Percentiles rank a stretch among this genome's conserved stretches.
These are phyloP conservation scores for Amphipoea oculea DNA, from an alignment of 2,888 invertebrate species.

Conservation along the genomic window DNA sequence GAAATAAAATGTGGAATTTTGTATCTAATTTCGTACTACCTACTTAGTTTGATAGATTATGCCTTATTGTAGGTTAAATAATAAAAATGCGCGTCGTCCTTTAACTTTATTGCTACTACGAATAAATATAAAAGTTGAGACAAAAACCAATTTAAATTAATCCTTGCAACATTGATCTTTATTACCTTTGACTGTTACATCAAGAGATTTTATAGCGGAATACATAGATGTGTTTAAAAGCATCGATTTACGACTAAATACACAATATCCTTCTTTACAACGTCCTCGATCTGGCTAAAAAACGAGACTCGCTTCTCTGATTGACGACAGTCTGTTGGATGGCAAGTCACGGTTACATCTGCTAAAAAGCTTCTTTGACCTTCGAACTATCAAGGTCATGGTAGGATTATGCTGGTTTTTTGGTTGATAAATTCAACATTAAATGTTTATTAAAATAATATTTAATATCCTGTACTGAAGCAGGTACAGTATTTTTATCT, in stretches of 20 bases:
- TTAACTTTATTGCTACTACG: background rate
- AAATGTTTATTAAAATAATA: background rate
- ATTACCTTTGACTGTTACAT: slow-evolving; percentile 63
- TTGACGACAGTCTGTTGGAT: background rate
- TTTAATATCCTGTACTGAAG: background rate
- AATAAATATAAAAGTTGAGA: slow-evolving; percentile 23
- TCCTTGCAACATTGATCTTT: slow-evolving; percentile 53
- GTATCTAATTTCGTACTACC: background rate
- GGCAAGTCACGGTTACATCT: slow-evolving; percentile 12
- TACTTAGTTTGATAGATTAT: background rate
- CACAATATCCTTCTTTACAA: background rate
- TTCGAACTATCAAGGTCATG: slow-evolving; percentile 4
- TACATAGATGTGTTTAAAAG: background rate
- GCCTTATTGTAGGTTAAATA: background rate
- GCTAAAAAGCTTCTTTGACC: slow-evolving; percentile 2
- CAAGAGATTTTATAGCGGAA: slow-evolving; percentile 58
- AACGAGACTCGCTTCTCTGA: slow-evolving; percentile 3
- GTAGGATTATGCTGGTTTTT: background rate
- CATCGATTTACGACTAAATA: background rate
- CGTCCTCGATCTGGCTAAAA: background rate
- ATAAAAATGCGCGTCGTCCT: background rate
- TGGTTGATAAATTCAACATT: background rate
- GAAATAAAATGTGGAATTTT: background rate
- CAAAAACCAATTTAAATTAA: slow-evolving; percentile 40
- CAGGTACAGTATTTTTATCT: too few species aligned